These are phyloP conservation scores for Microcebus griseorufus DNA, from an alignment of 2,113 vertebrate species.

Conservation along the genomic window DNA sequence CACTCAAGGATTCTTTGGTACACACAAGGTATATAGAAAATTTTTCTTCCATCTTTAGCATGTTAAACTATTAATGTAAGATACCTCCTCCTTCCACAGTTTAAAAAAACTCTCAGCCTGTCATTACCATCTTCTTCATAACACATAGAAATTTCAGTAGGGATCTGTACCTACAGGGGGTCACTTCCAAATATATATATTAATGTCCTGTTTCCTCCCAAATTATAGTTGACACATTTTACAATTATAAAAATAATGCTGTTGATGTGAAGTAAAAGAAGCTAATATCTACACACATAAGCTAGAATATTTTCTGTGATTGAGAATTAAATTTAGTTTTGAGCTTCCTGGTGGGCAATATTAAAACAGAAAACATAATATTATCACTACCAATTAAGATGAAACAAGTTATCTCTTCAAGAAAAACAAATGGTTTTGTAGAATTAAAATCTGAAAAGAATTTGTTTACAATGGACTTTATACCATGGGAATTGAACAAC, in stretches of 20 bases:
- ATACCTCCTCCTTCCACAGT: not conserved
- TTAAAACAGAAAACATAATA: not conserved
- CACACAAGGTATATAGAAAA: not conserved
- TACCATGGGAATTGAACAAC: not conserved
- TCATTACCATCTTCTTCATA: not conserved
- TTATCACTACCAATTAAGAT: not conserved
- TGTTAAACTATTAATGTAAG: not conserved
- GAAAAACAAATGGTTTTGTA: not conserved
- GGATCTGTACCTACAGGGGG: not conserved
- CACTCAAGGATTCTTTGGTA: not conserved
- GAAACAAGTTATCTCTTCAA: not conserved
- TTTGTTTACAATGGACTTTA: not conserved
- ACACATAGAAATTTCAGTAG: not conserved
- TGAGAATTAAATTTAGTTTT: constrained; percentile 14
- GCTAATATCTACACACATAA: not conserved
- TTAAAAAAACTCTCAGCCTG: not conserved
- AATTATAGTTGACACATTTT: not conserved
- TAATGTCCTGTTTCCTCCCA: not conserved
- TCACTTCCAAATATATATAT: not conserved
- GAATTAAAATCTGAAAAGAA: not conserved
- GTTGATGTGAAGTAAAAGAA: not conserved
- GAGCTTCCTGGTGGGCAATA: not conserved
- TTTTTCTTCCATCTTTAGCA: not conserved
- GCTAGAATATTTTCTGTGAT: not conserved
- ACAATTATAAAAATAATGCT: not conserved